phyloP scores from a whole-genome alignment of 1,140 invertebrate species.

The Maniola jurtina region DNA sequence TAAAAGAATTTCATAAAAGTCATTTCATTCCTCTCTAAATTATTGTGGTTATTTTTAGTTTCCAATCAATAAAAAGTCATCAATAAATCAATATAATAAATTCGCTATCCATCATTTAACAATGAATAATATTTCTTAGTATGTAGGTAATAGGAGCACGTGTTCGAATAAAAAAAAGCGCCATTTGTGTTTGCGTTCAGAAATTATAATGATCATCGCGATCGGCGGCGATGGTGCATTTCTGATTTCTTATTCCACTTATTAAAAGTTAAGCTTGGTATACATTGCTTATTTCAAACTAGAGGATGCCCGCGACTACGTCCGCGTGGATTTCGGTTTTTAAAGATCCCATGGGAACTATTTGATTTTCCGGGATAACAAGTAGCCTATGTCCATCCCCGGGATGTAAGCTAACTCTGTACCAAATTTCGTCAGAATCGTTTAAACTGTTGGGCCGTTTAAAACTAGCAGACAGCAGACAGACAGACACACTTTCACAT shows the following conservation, averaged over 20 bases:
- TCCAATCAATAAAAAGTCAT: not conserved
- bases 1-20: no score
- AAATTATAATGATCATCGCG: not conserved
- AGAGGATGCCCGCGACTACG: not conserved
- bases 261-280: not conserved
- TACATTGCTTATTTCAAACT: not conserved
- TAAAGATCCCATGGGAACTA: no score
- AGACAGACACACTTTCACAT: no score
- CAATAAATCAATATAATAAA: not conserved
- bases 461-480: no score
- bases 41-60: no score
- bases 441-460: no score
- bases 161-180: not conserved
- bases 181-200: slow-evolving; percentile 1
- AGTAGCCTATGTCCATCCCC: no score
- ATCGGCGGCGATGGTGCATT: not conserved
- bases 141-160: not conserved
- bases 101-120: not conserved
- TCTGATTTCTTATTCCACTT: slow-evolving; percentile 1
- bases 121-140: not conserved
- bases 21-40: no score
- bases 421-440: no score
- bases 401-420: no score
- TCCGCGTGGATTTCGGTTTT: no score
- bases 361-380: no score